Evolutionary conservation across 1,140 invertebrate species (phyloP).

Genomic region (Sinella curviseta): DNA sequence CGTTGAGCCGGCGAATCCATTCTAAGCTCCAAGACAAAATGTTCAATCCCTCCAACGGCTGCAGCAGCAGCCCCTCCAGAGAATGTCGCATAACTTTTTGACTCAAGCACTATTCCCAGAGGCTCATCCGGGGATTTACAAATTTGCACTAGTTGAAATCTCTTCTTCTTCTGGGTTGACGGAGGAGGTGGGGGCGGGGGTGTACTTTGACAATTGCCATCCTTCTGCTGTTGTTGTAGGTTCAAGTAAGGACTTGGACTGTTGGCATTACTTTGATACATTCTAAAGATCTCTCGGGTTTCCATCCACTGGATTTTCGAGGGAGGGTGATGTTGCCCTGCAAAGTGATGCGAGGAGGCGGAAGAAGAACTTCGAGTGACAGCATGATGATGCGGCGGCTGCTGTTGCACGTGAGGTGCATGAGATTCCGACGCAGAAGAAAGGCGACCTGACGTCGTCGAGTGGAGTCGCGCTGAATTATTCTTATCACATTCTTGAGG

Average conservation of each 20-base stretch:
- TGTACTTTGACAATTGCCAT: neutral
- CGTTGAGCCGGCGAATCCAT: constrained; percentile 35
- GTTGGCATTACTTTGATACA: constrained; percentile 27
- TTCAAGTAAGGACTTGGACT: neutral
- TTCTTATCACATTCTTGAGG: constrained; percentile 20
- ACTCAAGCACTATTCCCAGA: constrained; percentile 31
- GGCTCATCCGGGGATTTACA: constrained; percentile 35
- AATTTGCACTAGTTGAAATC: constrained; percentile 45
- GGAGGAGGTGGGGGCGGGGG: constrained; percentile 40
- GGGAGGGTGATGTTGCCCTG: neutral
- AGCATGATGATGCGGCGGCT: neutral
- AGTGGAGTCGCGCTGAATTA: no score
- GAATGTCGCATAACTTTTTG: neutral
- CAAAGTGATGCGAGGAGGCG: neutral
- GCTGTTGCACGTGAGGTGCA: no score
- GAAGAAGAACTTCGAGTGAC: neutral
- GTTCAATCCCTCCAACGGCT: constrained; percentile 31
- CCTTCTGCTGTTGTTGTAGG: neutral
- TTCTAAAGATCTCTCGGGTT: constrained; percentile 46
- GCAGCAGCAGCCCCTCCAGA: neutral
- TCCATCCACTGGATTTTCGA: constrained; percentile 43
- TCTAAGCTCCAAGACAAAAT: constrained; percentile 32
- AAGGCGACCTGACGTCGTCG: no score
- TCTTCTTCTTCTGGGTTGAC: constrained; percentile 28
- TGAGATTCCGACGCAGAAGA: no score